phyloP scores from a whole-genome alignment of 1,140 invertebrate species.

The Bombus balteatus region DNA sequence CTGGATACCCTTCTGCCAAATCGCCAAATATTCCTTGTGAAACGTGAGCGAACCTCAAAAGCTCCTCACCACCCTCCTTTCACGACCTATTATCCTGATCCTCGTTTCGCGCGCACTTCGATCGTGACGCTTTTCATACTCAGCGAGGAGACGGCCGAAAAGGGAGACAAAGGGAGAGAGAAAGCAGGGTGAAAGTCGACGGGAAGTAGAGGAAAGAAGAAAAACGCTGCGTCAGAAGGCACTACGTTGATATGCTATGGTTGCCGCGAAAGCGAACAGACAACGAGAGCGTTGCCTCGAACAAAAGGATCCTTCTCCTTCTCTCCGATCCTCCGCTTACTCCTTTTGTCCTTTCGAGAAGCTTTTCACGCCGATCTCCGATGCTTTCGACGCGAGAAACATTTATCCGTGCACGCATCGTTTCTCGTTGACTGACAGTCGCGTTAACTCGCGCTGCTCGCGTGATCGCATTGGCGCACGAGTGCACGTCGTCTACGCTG shows the following conservation, averaged over 20 bases:
- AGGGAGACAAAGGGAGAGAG: slow-evolving; percentile 25
- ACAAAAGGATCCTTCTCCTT: slow-evolving; percentile 42
- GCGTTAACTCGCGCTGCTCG: background rate
- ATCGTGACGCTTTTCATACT: slow-evolving; percentile 26
- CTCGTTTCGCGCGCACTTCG: slow-evolving; percentile 23
- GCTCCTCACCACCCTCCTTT: slow-evolving; percentile 2
- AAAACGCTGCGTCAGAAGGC: background rate
- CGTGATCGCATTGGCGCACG: slow-evolving; percentile 48
- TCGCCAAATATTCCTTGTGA: background rate
- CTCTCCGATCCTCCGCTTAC: too few relatives aligned
- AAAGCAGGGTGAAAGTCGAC: background rate
- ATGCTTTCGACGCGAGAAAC: background rate
- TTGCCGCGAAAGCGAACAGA: slow-evolving; percentile 13
- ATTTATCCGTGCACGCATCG: slow-evolving; percentile 9
- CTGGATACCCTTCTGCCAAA: background rate
- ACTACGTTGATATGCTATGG: background rate
- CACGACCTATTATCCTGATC: background rate
- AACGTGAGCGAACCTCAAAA: slow-evolving; percentile 16
- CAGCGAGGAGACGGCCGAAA: background rate
- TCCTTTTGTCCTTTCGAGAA: slow-evolving; percentile 1
- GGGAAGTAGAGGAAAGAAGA: background rate
- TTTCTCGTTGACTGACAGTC: background rate
- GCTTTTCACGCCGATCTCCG: background rate
- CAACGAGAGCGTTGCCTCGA: slow-evolving; percentile 27
- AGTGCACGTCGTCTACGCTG: slow-evolving; percentile 74